Evolutionary conservation across 2,113 vertebrate genomes (phyloP).

Genomic region (Hypanus sabinus): DNA sequence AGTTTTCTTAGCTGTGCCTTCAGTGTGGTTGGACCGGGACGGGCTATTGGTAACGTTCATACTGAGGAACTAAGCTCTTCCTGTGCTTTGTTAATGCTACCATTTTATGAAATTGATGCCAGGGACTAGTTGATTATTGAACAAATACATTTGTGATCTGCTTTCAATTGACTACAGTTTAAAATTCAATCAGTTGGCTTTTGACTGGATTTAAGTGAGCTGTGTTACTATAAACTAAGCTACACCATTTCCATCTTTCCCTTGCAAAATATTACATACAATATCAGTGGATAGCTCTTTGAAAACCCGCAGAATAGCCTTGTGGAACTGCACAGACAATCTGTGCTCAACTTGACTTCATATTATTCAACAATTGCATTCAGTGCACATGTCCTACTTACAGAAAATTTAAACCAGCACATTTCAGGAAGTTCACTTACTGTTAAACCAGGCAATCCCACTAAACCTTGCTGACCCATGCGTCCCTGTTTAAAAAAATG

Average conservation of each 20-base stretch:
- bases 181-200: background rate
- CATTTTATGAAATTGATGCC: background rate
- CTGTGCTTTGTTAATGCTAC: background rate
- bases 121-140: background rate
- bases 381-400: background rate
- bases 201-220: background rate
- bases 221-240: background rate
- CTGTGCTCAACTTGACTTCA: background rate
- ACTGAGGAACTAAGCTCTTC: background rate
- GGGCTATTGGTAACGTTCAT: too few species aligned
- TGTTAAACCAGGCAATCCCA: conserved; percentile 61
- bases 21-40: too few species aligned
- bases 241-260: background rate
- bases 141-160: background rate
- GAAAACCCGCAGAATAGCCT: background rate
- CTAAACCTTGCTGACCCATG: conserved; percentile 63
- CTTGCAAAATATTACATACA: too few species aligned
- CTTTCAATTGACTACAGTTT: background rate
- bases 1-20: too few species aligned
- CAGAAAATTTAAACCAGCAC: background rate
- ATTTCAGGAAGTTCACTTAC: conserved; percentile 53
- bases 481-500: conserved; percentile 58
- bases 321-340: background rate
- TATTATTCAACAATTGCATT: background rate
- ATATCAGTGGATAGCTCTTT: background rate